Base-by-base conservation (phyloP, 1,140 invertebrate species). In the Idris sp. region DNA sequence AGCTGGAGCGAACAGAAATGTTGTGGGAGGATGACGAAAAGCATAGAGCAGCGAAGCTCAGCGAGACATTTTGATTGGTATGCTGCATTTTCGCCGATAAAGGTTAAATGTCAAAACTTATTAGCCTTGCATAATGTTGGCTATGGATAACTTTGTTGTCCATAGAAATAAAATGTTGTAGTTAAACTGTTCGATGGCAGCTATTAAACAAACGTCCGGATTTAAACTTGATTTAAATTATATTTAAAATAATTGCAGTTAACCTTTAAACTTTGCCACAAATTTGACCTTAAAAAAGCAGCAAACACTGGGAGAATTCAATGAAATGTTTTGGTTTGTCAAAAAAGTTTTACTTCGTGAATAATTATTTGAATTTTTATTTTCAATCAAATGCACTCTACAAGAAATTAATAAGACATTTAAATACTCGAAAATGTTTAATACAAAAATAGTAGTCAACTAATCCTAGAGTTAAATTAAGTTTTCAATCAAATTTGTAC, bases 81-180 rank as follows among this genome's bases (percentile, higher is more conserved):
- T 71, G 14, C 67, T 59, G 40, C 31, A 26, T 58, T 46, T 54
- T 51, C 10, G 18, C 31, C 11, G 67, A 59, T 54, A 71, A 71
- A 71, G 67, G 67, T 71, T 71, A 71, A 71, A 71, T 71, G 54
- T 71, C 56, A 71, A 5, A 26, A 44, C 46, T 71, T 61, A 61
- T 71, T 61, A 71, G 41, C 40, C n/a, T 40, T 22, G 48, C 33
- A 26, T 26, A 58, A 58, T 68, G n/a, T n/a, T n/a, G n/a, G n/a
- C n/a, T n/a, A n/a, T n/a, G n/a, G n/a, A n/a, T n/a, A n/a, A n/a
- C n/a, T n/a, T n/a, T n/a, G n/a, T n/a, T n/a, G n/a, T n/a, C n/a
- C n/a, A n/a, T n/a, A n/a, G n/a, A n/a, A n/a, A n/a, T n/a, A n/a
- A n/a, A n/a, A n/a, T n/a, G n/a, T n/a, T n/a, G n/a, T n/a, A n/a